A percentile compares a stretch with the other conserved stretches of the same genome.
phyloP scores from a whole-genome alignment of 1,140 invertebrate genomes.

The Battus philenor region DNA sequence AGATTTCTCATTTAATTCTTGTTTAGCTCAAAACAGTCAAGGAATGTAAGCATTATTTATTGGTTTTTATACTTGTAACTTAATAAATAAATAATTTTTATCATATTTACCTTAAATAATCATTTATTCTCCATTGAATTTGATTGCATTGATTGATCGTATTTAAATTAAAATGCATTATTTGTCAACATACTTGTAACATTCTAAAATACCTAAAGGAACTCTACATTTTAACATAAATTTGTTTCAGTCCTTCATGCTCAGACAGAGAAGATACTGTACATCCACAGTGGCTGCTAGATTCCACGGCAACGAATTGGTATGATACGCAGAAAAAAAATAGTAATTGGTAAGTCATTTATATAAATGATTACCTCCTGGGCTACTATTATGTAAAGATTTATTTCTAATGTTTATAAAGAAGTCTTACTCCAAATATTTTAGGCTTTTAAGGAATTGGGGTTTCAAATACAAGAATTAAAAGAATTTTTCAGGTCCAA shows the following conservation, averaged over 20 bases:
- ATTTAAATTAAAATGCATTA: no score
- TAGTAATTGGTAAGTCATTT: constrained; percentile 29
- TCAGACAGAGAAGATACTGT: constrained; percentile 78
- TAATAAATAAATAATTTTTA: constrained; percentile 11
- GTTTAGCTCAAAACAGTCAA: constrained; percentile 67
- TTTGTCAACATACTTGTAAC: no score
- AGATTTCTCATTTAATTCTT: constrained; percentile 74
- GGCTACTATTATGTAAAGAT: no score
- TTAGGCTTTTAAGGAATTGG: no score
- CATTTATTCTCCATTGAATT: no score
- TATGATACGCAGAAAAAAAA: constrained; percentile 58
- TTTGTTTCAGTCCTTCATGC: constrained; percentile 51
- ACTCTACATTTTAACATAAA: constrained; percentile 11
- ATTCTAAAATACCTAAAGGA: no score
- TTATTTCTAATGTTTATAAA: no score
- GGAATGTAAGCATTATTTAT: constrained; percentile 70
- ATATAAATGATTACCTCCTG: no score
- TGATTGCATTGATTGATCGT: no score
- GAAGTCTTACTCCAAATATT: no score
- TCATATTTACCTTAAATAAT: constrained; percentile 1
- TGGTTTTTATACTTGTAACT: constrained; percentile 3
- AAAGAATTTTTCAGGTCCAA: constrained; percentile 34
- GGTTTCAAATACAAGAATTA: neutral
- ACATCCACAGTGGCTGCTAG: constrained; percentile 81
- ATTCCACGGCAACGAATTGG: constrained; percentile 74